Evolutionary conservation across 2,113 vertebrate genomes (phyloP).

Genomic region (Phyllopteryx taeniolatus): DNA sequence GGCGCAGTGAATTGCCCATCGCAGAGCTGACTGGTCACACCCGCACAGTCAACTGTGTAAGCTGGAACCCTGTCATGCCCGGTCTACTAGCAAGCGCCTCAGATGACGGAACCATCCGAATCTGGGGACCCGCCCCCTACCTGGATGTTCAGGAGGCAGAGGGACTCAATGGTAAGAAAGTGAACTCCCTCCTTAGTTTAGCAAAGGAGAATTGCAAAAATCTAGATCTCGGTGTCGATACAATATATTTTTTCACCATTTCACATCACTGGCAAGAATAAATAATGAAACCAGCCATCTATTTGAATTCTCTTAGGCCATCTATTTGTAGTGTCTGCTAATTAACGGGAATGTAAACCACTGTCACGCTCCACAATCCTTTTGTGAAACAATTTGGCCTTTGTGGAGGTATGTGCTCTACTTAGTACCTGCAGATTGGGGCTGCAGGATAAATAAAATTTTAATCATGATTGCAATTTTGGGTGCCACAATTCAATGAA

Average conservation of each 20-base stretch:
- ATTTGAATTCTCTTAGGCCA: too few species aligned
- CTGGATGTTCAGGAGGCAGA: constrained; percentile 89
- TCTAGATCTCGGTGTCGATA: not conserved
- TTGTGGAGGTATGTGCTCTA: too few species aligned
- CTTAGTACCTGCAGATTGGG: too few species aligned
- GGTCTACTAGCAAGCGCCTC: constrained; percentile 97
- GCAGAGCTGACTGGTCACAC: constrained; percentile 95
- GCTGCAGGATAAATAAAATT: too few species aligned
- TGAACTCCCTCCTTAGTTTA: not conserved
- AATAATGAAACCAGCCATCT: not conserved
- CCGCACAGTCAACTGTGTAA: constrained; percentile 95
- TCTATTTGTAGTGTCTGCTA: too few species aligned
- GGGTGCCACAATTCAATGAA: too few species aligned
- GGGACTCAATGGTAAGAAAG: constrained; percentile 72
- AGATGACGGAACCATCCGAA: constrained; percentile 91
- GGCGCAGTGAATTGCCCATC: constrained; percentile 93
- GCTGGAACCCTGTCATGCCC: constrained; percentile 93
- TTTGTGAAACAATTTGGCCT: too few species aligned
- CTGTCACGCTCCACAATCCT: too few species aligned
- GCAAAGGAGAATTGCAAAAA: not conserved
- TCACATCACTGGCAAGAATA: not conserved
- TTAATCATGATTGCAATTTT: too few species aligned
- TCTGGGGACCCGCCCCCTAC: constrained; percentile 96
- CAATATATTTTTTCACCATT: not conserved
- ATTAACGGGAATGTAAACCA: too few species aligned